Conservation (phyloP, 2,797 vertebrate genomes). For the Bucorvus abyssinicus region DNA sequence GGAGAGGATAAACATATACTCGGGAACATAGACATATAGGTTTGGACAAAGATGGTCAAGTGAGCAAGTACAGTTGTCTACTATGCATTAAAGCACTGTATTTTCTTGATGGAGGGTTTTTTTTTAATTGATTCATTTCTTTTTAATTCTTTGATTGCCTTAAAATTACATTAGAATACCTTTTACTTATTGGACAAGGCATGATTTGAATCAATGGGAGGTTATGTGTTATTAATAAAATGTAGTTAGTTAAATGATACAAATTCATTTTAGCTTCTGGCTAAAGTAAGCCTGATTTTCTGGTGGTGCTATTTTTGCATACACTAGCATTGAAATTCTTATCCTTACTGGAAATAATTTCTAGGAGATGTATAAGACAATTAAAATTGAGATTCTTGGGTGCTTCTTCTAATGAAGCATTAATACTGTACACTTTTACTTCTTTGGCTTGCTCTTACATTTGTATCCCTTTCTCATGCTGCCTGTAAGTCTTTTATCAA, state of each 20-base stretch:
- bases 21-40: neutral
- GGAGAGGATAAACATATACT: neutral
- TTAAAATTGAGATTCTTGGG: neutral
- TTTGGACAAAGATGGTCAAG: neutral
- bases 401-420: neutral
- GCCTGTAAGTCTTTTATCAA: neutral
- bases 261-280: neutral
- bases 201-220: neutral
- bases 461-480: neutral
- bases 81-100: neutral
- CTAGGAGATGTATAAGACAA: neutral
- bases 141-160: neutral
- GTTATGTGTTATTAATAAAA: neutral
- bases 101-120: neutral
- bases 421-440: neutral
- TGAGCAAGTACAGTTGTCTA: neutral
- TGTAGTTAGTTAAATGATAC: neutral
- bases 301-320: neutral
- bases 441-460: neutral
- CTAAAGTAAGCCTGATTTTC: neutral
- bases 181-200: neutral
- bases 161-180: neutral
- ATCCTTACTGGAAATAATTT: neutral
- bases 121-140: neutral
- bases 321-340: neutral